Base-by-base conservation (phyloP, 92 coral and sea anemone species). In the Siderastrea radians region DNA sequence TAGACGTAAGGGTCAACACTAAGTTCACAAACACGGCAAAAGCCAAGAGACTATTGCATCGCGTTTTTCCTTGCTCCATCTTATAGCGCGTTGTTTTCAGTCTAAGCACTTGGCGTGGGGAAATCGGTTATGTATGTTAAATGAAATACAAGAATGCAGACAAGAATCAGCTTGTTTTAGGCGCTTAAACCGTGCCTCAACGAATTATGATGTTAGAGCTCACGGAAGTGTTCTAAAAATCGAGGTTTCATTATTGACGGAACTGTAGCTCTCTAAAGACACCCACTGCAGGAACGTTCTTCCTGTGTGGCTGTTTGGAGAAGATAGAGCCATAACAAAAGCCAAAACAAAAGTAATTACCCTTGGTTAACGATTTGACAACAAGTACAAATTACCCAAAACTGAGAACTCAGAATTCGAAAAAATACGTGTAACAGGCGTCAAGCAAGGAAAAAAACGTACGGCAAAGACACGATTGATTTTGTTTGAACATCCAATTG, bases 1-100 rank as follows among this genome's bases (percentile, higher is more conserved):
- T 84, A 3, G 93, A 82, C 16, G 72, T 48, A 11, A 89, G n/a
- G 3, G 90, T 89, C 43, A 92, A 43, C 1, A 74, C 43, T 57
- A 89, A 57, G 54, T 92, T 92, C 1, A 92, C 72, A 63, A 73
- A 8, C 72, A 84, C 73, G 15, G n/a, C 81, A 50, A 74, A 50
- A 17, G 63, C 50, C 66, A 84, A 17, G 63, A 84, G 49, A 46
- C 38, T 60, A 17, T 55, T 84, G 43, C 51, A 7, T 52, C 88
- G 72, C 14, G 74, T 15, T 75, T 84, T 84, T 51, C 68, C 74
- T 14, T 65, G 60, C 73, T 84, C 88, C 81, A 84, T 84, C 17
- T 49, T 57, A 43, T 11, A 54, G 17, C 66, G n/a, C 4, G 53
- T 46, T 59, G 81, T 8, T 9, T 49, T 14, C 14, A 55, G 61